These are phyloP conservation scores for Acrossocheilus fasciatus DNA, from an alignment of 2,797 vertebrate genomes.

Conservation along the genomic window DNA sequence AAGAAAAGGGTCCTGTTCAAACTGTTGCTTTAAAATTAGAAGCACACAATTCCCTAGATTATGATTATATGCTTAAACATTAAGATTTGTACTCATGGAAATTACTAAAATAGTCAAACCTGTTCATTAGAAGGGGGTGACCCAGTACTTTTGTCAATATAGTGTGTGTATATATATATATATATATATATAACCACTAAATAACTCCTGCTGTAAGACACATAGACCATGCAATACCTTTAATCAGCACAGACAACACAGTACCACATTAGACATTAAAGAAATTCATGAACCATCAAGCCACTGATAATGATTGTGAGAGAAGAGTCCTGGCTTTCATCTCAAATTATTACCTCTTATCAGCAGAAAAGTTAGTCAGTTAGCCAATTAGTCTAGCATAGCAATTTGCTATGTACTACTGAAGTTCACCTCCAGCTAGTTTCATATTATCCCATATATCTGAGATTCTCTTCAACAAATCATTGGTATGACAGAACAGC, in stretches of 20 bases:
- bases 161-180: no score
- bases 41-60: no score
- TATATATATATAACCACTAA: no score
- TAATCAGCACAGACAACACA: background rate
- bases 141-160: no score
- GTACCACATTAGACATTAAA: background rate
- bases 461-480: slow-evolving; percentile 3
- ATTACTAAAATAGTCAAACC: no score
- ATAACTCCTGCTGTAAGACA: background rate
- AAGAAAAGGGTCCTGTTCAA: no score
- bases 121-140: no score
- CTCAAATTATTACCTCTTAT: background rate
- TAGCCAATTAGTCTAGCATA: background rate
- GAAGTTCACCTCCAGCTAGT: background rate
- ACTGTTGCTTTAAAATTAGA: no score
- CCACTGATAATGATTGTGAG: background rate
- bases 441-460: background rate
- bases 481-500: background rate
- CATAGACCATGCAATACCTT: background rate
- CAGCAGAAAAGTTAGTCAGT: background rate
- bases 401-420: background rate
- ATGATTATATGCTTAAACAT: no score
- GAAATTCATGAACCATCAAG: background rate
- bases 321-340: background rate
- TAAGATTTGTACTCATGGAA: no score